These are phyloP conservation scores for Ivindomyrus marchei DNA, from an alignment of 2,113 vertebrate genomes.

Conservation along the genomic window DNA sequence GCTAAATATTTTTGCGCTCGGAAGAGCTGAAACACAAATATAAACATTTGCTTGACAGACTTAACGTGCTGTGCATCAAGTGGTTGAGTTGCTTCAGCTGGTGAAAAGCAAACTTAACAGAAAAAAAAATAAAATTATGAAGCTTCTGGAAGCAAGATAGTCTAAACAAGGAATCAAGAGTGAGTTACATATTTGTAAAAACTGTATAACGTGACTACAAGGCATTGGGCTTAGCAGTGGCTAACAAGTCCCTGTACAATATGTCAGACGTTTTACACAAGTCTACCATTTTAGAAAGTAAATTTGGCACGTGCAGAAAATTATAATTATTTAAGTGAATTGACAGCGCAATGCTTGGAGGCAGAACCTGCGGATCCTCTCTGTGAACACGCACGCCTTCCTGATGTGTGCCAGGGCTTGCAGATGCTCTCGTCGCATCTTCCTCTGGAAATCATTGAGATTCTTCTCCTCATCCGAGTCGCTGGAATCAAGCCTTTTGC, in stretches of 20 bases:
- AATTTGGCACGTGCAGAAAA: background rate
- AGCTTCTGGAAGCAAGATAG: background rate
- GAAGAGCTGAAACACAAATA: background rate
- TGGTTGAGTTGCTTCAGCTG: background rate
- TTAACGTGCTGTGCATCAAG: background rate
- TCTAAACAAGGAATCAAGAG: background rate
- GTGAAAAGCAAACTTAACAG: background rate
- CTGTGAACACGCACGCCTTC: conserved; percentile 43
- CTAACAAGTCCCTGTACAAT: background rate
- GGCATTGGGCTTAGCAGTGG: background rate
- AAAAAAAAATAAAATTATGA: background rate
- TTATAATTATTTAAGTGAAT: background rate
- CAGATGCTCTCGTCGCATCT: conserved; percentile 8
- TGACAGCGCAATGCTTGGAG: background rate
- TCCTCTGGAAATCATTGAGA: conserved; percentile 33
- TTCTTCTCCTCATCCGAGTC: conserved; percentile 16
- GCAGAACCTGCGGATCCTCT: conserved; percentile 50
- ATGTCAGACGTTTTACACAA: background rate
- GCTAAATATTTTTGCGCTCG: background rate
- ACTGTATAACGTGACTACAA: background rate
- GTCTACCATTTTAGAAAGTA: background rate
- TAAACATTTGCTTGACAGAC: background rate
- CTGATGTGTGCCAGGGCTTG: background rate
- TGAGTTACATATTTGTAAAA: background rate
- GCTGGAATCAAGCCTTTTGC: background rate